phyloP scores from a whole-genome alignment of 2,888 invertebrate genomes.

The Rosalia funebris region DNA sequence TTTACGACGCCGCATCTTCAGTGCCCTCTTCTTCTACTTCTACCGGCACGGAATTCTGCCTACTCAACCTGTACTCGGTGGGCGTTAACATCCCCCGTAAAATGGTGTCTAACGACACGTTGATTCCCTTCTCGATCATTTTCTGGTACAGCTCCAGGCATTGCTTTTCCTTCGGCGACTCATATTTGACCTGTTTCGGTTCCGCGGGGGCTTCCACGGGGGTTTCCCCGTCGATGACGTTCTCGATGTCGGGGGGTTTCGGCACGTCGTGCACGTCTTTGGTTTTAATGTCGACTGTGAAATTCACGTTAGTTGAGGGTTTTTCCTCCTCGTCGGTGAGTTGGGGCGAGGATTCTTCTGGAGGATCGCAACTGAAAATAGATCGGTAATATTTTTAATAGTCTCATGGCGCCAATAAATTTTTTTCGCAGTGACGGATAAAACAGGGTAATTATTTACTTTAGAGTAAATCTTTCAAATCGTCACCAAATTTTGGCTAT shows the following conservation, averaged over 20 bases:
- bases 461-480: background rate
- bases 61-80: slow-evolving; percentile 74
- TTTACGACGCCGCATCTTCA: background rate
- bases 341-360: slow-evolving; percentile 4
- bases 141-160: slow-evolving; percentile 76
- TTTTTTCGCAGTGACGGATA: background rate
- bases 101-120: slow-evolving; percentile 75
- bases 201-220: background rate
- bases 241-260: slow-evolving; percentile 1
- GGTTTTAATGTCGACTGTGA: slow-evolving; percentile 35
- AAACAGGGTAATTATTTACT: too few relatives aligned
- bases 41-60: slow-evolving; percentile 46
- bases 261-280: slow-evolving; percentile 15
- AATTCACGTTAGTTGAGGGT: slow-evolving; percentile 9
- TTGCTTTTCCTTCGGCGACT: slow-evolving; percentile 62
- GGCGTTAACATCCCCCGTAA: slow-evolving; percentile 78
- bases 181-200: slow-evolving; percentile 16
- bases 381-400: background rate
- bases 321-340: slow-evolving; percentile 7
- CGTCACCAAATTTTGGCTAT: background rate
- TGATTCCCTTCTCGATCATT: slow-evolving; percentile 75
- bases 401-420: background rate
- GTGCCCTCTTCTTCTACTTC: background rate
- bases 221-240: slow-evolving; percentile 12
- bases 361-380: slow-evolving; percentile 24